Conservation (phyloP, 1,140 invertebrate genomes). For the Venturia canescens region DNA sequence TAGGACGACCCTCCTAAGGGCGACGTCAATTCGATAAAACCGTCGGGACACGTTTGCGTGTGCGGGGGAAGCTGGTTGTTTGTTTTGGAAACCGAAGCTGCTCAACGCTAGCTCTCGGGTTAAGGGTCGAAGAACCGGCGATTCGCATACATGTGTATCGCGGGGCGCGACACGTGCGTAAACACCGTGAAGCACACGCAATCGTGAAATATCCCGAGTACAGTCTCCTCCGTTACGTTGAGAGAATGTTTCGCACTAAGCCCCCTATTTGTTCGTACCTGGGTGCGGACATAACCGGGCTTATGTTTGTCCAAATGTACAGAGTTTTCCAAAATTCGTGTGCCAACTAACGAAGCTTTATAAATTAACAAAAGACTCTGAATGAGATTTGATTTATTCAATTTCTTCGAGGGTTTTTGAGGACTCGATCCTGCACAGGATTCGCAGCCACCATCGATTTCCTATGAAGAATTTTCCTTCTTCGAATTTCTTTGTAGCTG, state of each 20-base stretch:
- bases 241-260: not conserved
- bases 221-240: not conserved
- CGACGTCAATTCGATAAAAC: not conserved
- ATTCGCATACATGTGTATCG: slow-evolving; percentile 9
- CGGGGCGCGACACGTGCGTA: slow-evolving; percentile 12
- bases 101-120: not conserved
- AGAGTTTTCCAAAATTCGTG: too few species aligned
- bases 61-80: not conserved
- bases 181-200: not conserved
- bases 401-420: too few species aligned
- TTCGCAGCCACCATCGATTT: too few species aligned
- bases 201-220: slow-evolving; percentile 5
- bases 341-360: too few species aligned
- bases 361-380: too few species aligned
- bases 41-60: slow-evolving; percentile 3
- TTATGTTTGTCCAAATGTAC: too few species aligned
- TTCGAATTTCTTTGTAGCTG: too few species aligned
- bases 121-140: slow-evolving; percentile 10
- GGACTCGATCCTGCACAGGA: too few species aligned
- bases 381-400: too few species aligned
- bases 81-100: slow-evolving; percentile 4
- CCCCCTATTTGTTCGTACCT: not conserved
- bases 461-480: too few species aligned
- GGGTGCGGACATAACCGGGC: too few species aligned
- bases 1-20: not conserved